Percentiles rank a stretch among this genome's conserved stretches.
Conservation (phyloP, 2,888 invertebrate species). For the Torymus aiolomorphi region DNA sequence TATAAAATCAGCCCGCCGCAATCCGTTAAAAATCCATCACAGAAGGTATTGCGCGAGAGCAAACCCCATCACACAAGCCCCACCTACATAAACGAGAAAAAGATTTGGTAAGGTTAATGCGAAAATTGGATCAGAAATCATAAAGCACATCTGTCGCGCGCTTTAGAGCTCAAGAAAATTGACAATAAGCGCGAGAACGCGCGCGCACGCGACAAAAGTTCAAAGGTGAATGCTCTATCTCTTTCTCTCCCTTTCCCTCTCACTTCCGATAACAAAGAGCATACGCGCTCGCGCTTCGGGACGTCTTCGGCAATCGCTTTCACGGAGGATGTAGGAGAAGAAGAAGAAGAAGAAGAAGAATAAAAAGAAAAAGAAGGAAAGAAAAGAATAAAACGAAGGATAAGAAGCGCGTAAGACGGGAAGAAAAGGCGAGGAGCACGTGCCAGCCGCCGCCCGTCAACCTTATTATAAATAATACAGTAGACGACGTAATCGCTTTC, state of each 20-base stretch:
- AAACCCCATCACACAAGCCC: too few species aligned
- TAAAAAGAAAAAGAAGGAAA: too few species aligned
- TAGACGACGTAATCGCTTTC: slow-evolving; percentile 36
- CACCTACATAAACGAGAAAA: too few species aligned
- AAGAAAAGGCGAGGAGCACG: neutral
- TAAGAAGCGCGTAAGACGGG: neutral
- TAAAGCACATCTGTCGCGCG: neutral
- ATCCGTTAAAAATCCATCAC: too few species aligned
- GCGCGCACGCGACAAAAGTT: slow-evolving; percentile 1
- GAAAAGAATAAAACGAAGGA: too few species aligned
- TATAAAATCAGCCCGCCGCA: too few species aligned
- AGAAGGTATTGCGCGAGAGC: too few species aligned
- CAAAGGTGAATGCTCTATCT: slow-evolving; percentile 16
- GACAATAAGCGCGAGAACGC: slow-evolving; percentile 12
- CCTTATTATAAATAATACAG: slow-evolving; percentile 35
- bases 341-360: too few species aligned
- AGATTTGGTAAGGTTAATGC: neutral
- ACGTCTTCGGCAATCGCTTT: slow-evolving; percentile 7
- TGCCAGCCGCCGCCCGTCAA: neutral
- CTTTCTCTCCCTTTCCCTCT: neutral
- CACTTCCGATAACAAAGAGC: slow-evolving; percentile 15
- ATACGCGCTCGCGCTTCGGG: neutral
- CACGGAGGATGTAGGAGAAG: neutral
- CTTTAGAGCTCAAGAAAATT: slow-evolving; percentile 4
- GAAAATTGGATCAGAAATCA: slow-evolving; percentile 20